Conservation (phyloP, 2,113 vertebrate species). For the Panthera tigris region DNA sequence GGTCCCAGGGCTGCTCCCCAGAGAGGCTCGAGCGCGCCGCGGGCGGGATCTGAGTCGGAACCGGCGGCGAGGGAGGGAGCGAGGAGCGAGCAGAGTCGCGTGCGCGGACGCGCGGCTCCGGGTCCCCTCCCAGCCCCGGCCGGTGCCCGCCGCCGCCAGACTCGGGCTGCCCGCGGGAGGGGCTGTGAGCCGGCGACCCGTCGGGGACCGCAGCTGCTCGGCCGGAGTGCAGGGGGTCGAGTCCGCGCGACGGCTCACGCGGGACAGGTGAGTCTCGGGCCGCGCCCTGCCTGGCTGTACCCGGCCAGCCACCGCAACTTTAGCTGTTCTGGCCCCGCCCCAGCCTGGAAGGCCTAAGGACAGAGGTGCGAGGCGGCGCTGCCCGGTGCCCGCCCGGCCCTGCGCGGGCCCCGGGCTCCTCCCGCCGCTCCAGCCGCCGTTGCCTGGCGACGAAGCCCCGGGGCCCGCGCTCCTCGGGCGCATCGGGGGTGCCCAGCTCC, state of each 20-base stretch:
- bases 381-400: fast-evolving
- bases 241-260: not conserved
- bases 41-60: not conserved
- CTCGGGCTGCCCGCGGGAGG: not conserved
- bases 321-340: not conserved
- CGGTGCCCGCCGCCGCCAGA: conserved; percentile 9
- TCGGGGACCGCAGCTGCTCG: not conserved
- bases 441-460: conserved; percentile 54
- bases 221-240: not conserved
- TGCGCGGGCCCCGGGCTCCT: not conserved
- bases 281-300: not conserved
- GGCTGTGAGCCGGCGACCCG: not conserved
- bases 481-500: not conserved
- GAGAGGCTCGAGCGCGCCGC: not conserved
- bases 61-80: not conserved
- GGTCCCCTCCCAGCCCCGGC: conserved; percentile 17
- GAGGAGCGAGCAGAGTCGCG: conserved; percentile 8
- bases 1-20: not conserved
- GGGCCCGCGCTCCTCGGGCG: not conserved
- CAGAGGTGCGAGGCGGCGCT: not conserved
- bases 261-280: conserved; percentile 72
- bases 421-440: not conserved
- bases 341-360: conserved; percentile 28
- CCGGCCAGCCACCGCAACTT: conserved; percentile 39
- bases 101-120: conserved; percentile 14